Evolutionary conservation across 1,140 invertebrate genomes (phyloP).

Genomic region (Elymnias hypermnestra): DNA sequence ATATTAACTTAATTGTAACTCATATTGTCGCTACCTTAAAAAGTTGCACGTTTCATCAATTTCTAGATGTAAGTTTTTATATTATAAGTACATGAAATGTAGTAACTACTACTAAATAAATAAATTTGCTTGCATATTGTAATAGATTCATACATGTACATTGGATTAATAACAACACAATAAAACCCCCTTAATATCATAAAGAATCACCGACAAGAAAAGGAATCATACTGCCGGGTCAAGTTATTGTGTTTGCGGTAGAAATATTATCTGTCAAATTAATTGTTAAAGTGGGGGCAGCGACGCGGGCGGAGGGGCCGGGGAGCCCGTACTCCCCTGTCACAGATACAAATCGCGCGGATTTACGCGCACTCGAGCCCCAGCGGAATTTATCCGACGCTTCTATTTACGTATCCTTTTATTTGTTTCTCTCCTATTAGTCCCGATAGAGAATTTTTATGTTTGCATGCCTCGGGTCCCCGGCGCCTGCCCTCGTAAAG

Average conservation of each 20-base stretch:
- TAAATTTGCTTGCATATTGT: too few relatives aligned
- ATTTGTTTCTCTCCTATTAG: conserved; percentile 74
- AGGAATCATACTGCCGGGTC: conserved; percentile 8
- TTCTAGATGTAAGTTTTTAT: too few relatives aligned
- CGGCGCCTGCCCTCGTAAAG: conserved; percentile 68
- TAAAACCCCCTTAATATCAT: conserved; percentile 1
- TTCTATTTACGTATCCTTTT: conserved; percentile 75
- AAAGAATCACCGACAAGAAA: conserved; percentile 3
- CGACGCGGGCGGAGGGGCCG: conserved; percentile 21
- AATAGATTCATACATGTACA: too few relatives aligned
- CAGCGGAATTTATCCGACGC: conserved; percentile 69
- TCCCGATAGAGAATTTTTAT: conserved; percentile 75
- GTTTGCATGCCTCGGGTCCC: conserved; percentile 63
- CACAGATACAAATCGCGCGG: conserved; percentile 74
- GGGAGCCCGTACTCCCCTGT: conserved; percentile 50
- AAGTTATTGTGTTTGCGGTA: conserved; percentile 33
- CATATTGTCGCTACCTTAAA: too few relatives aligned
- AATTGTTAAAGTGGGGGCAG: conserved; percentile 48
- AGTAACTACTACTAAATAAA: too few relatives aligned
- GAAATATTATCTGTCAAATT: conserved; percentile 63
- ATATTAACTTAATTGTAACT: too few relatives aligned
- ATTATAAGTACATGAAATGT: too few relatives aligned
- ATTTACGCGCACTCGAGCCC: conserved; percentile 72
- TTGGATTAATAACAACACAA: too few relatives aligned
- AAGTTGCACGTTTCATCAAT: too few relatives aligned